Evolutionary conservation across 2,797 vertebrate genomes (phyloP), one percentile per base, ranked within the genome.

Genomic region (Phoeniculus purpureus): DNA sequence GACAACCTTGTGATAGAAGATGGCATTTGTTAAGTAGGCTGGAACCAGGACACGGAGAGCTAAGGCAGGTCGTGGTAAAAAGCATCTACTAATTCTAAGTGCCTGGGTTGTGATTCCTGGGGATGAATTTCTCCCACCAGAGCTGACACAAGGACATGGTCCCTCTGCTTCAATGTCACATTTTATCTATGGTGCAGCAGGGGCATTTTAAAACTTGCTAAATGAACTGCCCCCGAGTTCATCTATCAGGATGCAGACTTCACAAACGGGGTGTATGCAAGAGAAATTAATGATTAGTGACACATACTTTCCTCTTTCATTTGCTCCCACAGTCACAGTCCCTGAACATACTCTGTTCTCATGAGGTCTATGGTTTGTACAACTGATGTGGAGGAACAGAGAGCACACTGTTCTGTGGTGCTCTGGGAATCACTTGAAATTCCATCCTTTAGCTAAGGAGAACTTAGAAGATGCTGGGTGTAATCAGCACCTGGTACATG

Each of bases 241-340:
- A 29, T 32, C 43, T 55, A 5, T 61, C 70, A 17, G 6, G 54
- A 74, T 75, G 17, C 67, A 62, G 14, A 29, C 34, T 32, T 10
- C 84, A 56, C 68, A 67, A 73, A 60, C 50, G 26, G n/a, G 40
- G 17, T n/a, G 40, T 47, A 34, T 47, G 50, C 32, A 74, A 56
- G 75, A 54, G 47, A 81, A 78, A 86, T 81, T 32, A 85, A 50
- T 76, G 62, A 68, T 75, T 48, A 60, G 50, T 50, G 75, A n/a
- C 55, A 61, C 8, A 4, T n/a, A 55, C 48, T 81, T 91, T 61
- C 18, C 13, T 73, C 21, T 85, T 92, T 25, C 67, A 43, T 74
- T 89, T 92, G 23, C 27, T 54, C 15, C 21, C 40, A 17, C 29
- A 37, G 34, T 71, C 67, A 47, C 64, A 76, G 37, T 70, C 40